These are phyloP conservation scores for Centruroides vittatus DNA, from an alignment of 1,140 invertebrate species.

Conservation along the genomic window DNA sequence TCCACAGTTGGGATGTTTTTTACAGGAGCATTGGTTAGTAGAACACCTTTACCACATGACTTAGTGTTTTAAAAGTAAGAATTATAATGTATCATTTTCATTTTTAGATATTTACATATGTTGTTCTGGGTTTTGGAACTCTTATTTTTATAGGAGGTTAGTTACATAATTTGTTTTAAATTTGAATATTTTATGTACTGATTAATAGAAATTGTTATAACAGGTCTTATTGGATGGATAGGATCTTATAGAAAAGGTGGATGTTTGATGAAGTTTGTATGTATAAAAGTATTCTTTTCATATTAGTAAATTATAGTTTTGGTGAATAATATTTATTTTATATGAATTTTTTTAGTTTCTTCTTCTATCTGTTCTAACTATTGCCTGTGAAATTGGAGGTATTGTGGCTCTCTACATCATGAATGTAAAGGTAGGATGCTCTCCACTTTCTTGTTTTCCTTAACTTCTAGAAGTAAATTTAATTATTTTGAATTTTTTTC, in stretches of 20 bases:
- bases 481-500: not conserved
- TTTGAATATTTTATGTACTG: not conserved
- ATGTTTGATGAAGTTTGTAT: conserved; percentile 16
- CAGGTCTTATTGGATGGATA: conserved; percentile 18
- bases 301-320: not conserved
- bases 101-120: conserved; percentile 30
- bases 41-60: not conserved
- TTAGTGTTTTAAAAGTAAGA: no score
- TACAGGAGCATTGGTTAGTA: conserved; percentile 30
- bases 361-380: conserved; percentile 24
- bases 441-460: no score
- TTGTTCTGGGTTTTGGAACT: conserved; percentile 28
- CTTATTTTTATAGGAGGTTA: conserved; percentile 29
- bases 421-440: conserved; percentile 24
- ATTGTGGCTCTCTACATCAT: conserved; percentile 29
- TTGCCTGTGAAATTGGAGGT: conserved; percentile 30
- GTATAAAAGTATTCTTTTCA: not conserved
- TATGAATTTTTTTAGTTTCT: conserved; percentile 24
- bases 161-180: not conserved
- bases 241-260: conserved; percentile 17
- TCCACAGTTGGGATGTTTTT: conserved; percentile 30
- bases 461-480: no score
- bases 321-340: not conserved
- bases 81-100: not conserved
- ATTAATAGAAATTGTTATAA: not conserved